Evolutionary conservation across 2,113 vertebrate species (phyloP), one percentile per base, ranked within the genome.

Genomic region (Noturus placidus): DNA sequence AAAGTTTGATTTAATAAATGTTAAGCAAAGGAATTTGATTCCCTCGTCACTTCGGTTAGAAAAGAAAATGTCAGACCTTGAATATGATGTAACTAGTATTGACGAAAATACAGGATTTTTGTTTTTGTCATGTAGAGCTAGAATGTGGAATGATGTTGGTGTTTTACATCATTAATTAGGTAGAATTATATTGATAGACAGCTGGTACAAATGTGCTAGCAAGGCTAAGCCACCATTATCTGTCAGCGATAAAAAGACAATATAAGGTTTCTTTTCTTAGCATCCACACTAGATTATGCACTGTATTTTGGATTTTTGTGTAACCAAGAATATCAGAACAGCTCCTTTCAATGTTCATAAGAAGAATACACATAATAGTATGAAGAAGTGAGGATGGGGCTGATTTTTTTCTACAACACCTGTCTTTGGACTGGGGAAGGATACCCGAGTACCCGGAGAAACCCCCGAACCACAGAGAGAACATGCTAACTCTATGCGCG

Each of bases 1-100:
- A 77, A 67, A 46, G 7, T 46, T 2, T 92, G 94, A 93, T 95
- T 93, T 94, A 95, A 94, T 92, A 90, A 93, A 92, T 93, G 86
- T 59, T 67, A 89, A 85, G 86, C 87, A 91, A 91, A 92, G 91
- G 79, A 91, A 91, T 90, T 91, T 65, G 82, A 89, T 87, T 92
- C 84, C 85, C 56, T 67, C 5, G 54, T 89, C 86, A 89, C 93
- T 91, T 91, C 92, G 90, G 93, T 94, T 91, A 92, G 89, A 89
- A 91, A 84, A 91, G 89, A 90, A 87, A 92, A 42, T 79, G 33
- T 42, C 33, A 59, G 35, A 83, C 42, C 38, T 63, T 69, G 56
- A 83, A 27, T 87, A 25, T 35, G 42, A 13, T n/a, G 14, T 22
- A 35, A 54, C 27, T 86, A 33, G 46, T 52, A 61, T 65, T 54